Conservation (phyloP, 2,888 invertebrate genomes). For the Meliscaeva auricollis region DNA sequence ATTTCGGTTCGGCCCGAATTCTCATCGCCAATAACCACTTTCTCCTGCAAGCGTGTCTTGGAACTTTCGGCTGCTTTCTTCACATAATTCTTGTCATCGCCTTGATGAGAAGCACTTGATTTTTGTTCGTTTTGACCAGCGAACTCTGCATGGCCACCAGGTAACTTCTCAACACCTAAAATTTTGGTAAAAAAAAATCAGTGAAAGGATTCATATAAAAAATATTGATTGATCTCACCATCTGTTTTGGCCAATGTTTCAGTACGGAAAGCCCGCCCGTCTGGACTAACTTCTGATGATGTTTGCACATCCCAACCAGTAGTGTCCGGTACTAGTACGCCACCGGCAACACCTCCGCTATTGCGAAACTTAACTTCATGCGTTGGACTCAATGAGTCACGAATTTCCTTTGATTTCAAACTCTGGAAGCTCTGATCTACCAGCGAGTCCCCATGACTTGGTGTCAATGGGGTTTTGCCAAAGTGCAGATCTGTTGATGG, state of each 20-base stretch:
- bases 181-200: too few relatives aligned
- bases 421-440: conserved; percentile 91
- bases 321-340: conserved; percentile 81
- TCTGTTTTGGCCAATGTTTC: conserved; percentile 87
- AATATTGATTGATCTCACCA: conserved; percentile 82
- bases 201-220: background rate
- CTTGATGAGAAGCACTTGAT: conserved; percentile 85
- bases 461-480: conserved; percentile 83
- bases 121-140: conserved; percentile 87
- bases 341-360: conserved; percentile 76
- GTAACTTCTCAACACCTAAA: conserved; percentile 86
- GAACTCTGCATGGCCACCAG: conserved; percentile 88
- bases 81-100: conserved; percentile 85
- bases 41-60: conserved; percentile 85
- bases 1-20: conserved; percentile 84
- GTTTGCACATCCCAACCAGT: conserved; percentile 89
- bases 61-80: conserved; percentile 85
- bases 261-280: conserved; percentile 87
- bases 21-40: conserved; percentile 85
- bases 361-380: conserved; percentile 83
- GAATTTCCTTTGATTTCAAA: conserved; percentile 91
- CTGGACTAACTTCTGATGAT: conserved; percentile 87
- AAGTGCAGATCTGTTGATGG: conserved; percentile 83
- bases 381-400: conserved; percentile 91
- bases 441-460: conserved; percentile 89